phyloP scores from a whole-genome alignment of 2,888 invertebrate genomes.

The Hirtodrosophila alboralis region DNA sequence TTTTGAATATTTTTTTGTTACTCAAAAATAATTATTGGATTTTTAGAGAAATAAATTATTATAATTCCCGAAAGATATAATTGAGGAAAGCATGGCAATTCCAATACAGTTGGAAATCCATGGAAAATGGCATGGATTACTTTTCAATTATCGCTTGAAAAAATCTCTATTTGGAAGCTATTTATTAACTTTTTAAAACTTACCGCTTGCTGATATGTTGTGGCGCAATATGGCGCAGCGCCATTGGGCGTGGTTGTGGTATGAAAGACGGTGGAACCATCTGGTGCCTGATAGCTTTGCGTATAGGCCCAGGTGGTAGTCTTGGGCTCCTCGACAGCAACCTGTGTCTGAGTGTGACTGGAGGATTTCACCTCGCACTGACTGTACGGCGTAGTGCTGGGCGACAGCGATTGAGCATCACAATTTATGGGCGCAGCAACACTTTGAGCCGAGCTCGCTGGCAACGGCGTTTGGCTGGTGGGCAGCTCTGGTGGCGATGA shows the following conservation, averaged over 20 bases:
- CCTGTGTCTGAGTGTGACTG: slow-evolving; percentile 58
- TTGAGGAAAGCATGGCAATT: no score
- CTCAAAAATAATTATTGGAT: no score
- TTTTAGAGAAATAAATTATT: no score
- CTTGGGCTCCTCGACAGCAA: slow-evolving; percentile 71
- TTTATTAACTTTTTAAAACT: slow-evolving; percentile 26
- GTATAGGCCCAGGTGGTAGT: slow-evolving; percentile 81
- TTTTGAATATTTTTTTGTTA: no score
- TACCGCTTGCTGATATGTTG: slow-evolving; percentile 84
- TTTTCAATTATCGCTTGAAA: no score
- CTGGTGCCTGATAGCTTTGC: slow-evolving; percentile 82
- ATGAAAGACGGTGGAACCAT: slow-evolving; percentile 83
- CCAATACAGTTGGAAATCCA: no score
- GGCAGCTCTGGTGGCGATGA: slow-evolving; percentile 41
- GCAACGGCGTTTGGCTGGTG: slow-evolving; percentile 68
- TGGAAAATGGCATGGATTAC: no score
- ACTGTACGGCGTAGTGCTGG: slow-evolving; percentile 82
- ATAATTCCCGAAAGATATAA: no score
- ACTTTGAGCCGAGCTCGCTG: slow-evolving; percentile 30
- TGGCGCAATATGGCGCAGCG: slow-evolving; percentile 81
- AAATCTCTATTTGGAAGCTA: no score
- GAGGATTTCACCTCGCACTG: slow-evolving; percentile 67
- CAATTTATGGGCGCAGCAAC: slow-evolving; percentile 56
- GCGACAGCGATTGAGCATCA: slow-evolving; percentile 80
- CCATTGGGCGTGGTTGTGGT: slow-evolving; percentile 79